Base-by-base conservation (phyloP, 2,888 invertebrate genomes). In the Polia nebulosa region DNA sequence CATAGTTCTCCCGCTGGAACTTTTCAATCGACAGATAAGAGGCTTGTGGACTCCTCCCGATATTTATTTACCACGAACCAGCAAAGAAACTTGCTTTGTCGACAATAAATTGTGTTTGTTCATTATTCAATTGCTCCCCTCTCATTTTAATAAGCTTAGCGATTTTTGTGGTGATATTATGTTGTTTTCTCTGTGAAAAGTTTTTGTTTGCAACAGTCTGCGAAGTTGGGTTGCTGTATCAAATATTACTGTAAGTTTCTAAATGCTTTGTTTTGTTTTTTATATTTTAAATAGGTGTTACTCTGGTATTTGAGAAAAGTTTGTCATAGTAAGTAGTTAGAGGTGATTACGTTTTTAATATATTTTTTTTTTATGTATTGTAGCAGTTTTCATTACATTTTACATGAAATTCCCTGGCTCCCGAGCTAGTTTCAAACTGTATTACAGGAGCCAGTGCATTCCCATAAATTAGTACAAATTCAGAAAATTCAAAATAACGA, bases 21-120 rank as follows among this genome's bases (percentile, higher is more conserved):
- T 94, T 93, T 94, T 90, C 94, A 92, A 93, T 93, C 89, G 92
- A 47, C 81, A 89, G 92, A 89, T 94, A 94, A 94, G 94, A 92
- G 92, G 94, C 93, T 94, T 94, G 92, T 83, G 92, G 90, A 81
- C 86, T 88, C 88, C 82, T 84, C 85, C 78, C 85, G 85, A 91
- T 93, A 93, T 93, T 93, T 94, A 94, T 93, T 94, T 92, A 91
- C 92, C 88, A 85, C 91, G 82, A 74, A 66, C 76, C 78, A 75
- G 81, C 72, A 84, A 81, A 68, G 80, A 81, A 84, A 85, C 83
- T 89, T 85, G 87, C 89, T 91, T 90, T 90, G 90, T 87, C 82
- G 83, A 87, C 89, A 87, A 85, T 88, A 88, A 89, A 91, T 89
- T 89, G 90, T 80, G 70, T 87, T 85, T 87, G 87, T 91, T 93